These are phyloP conservation scores for Drosophila nigrodunni DNA, from an alignment of 1,140 invertebrate genomes.

Conservation along the genomic window DNA sequence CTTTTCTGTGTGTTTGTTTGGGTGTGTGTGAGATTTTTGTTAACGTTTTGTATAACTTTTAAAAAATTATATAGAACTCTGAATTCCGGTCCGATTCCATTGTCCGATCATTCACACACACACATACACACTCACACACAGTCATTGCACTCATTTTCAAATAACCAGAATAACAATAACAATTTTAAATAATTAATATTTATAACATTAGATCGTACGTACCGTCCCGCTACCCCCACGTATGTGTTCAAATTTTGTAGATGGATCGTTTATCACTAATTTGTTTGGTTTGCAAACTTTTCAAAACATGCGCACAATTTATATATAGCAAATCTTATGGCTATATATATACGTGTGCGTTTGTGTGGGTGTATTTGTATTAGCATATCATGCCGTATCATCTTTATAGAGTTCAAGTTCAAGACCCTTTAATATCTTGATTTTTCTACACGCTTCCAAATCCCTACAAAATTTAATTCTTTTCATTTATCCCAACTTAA, in stretches of 20 bases:
- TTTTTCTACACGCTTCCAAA: background rate
- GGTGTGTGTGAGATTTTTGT: constrained; percentile 12
- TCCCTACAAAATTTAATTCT: background rate
- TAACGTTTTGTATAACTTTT: constrained; percentile 31
- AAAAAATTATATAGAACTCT: background rate
- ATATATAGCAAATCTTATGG: background rate
- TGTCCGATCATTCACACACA: constrained; percentile 10
- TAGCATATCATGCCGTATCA: background rate
- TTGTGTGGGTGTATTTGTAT: constrained; percentile 4
- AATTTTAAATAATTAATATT: constrained; percentile 8
- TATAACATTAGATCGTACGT: constrained; percentile 4
- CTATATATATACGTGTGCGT: background rate
- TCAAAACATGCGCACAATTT: background rate
- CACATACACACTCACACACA: background rate
- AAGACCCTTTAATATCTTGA: background rate
- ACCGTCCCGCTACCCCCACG: background rate
- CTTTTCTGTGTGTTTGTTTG: background rate
- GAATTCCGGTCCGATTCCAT: constrained; percentile 2
- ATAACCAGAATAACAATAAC: background rate
- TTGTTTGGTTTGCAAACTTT: constrained; percentile 32
- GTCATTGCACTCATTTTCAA: background rate
- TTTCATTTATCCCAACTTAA: constrained; percentile 22
- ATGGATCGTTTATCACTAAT: constrained; percentile 26
- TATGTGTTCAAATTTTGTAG: constrained; percentile 28
- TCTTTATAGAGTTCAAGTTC: constrained; percentile 2